Conservation (phyloP, 1,140 invertebrate genomes). For the Coelopa frigida region DNA sequence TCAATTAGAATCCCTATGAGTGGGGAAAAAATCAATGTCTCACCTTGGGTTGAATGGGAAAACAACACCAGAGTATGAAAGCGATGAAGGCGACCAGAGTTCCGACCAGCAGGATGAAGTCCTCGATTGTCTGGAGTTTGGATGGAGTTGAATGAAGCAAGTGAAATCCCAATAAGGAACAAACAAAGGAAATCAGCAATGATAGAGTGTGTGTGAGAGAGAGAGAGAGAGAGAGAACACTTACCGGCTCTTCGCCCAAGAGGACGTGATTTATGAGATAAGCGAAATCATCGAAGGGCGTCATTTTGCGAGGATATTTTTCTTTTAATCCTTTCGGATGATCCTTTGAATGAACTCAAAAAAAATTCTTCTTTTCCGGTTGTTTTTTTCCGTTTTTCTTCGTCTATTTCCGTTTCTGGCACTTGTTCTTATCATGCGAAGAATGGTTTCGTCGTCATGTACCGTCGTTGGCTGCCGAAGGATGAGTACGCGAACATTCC, state of each 20-base stretch:
- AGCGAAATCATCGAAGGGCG: constrained; percentile 53
- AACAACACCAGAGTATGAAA: constrained; percentile 57
- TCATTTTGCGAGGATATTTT: constrained; percentile 42
- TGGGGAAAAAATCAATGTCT: neutral
- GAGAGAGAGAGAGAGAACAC: too few species aligned
- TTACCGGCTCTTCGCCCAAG: constrained; percentile 54
- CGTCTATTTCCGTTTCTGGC: too few species aligned
- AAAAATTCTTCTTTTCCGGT: constrained; percentile 10
- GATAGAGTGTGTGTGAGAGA: neutral
- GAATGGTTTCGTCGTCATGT: constrained; percentile 69
- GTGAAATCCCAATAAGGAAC: neutral
- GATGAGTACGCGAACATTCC: constrained; percentile 63
- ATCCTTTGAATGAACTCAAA: constrained; percentile 16
- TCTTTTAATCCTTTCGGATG: constrained; percentile 6
- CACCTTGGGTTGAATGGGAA: constrained; percentile 53
- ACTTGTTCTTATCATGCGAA: constrained; percentile 84
- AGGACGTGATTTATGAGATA: constrained; percentile 53
- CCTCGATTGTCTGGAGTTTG: constrained; percentile 50
- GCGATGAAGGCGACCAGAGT: constrained; percentile 56
- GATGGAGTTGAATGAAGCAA: neutral
- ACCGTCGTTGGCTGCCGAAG: constrained; percentile 68
- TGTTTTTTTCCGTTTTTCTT: constrained; percentile 4
- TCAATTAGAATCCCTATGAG: constrained; percentile 3
- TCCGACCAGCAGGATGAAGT: constrained; percentile 54
- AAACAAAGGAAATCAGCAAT: neutral